These are phyloP conservation scores for Chlorocebus sabaeus DNA, from an alignment of 2,113 vertebrate genomes.

Conservation along the genomic window DNA sequence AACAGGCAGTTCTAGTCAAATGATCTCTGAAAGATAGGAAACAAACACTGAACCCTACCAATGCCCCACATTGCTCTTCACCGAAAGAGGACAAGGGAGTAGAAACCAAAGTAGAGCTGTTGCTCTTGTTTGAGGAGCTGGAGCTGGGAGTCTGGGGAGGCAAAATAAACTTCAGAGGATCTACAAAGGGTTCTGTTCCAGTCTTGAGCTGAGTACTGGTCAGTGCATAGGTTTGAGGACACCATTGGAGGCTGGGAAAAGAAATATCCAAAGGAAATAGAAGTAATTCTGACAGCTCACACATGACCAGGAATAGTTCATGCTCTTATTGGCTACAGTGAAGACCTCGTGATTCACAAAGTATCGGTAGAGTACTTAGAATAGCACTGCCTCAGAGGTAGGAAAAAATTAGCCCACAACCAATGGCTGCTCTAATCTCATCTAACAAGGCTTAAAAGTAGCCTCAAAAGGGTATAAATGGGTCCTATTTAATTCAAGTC, in stretches of 20 bases:
- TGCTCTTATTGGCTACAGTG: neutral
- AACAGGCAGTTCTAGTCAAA: neutral
- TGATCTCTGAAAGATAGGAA: neutral
- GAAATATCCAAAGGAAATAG: neutral
- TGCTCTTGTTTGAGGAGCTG: neutral
- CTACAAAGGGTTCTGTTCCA: fast-evolving
- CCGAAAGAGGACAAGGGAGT: neutral
- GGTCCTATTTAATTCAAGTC: neutral
- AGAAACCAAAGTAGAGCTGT: neutral
- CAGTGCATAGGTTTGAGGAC: neutral
- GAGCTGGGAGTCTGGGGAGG: neutral
- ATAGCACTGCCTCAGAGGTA: neutral
- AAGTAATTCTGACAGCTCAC: neutral
- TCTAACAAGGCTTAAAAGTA: neutral
- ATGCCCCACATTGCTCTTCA: neutral
- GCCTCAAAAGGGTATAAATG: neutral
- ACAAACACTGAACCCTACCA: fast-evolving
- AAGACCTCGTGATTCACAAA: neutral
- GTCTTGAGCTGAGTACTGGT: neutral
- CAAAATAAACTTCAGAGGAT: neutral
- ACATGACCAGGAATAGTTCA: neutral
- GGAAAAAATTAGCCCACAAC: neutral
- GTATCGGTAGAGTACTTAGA: neutral
- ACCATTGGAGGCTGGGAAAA: neutral
- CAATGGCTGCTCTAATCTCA: neutral